Conservation (phyloP, 2,113 vertebrate species). For the Corythoichthys intestinalis region DNA sequence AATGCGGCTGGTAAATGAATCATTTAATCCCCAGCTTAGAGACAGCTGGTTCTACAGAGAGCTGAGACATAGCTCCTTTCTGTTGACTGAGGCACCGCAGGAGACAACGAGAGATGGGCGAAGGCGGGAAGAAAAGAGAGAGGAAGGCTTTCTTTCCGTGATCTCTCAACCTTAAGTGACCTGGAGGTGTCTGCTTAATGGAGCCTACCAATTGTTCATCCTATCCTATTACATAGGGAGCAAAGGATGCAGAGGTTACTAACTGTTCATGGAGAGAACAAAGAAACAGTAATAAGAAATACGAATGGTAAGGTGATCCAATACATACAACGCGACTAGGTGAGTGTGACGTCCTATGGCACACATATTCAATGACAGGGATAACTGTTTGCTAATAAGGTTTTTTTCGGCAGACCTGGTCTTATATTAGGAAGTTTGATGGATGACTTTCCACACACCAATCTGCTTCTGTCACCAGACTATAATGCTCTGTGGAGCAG, state of each 20-base stretch:
- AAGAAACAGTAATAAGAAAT: constrained; percentile 18
- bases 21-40: constrained; percentile 61
- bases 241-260: constrained; percentile 25
- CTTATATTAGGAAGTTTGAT: background rate
- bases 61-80: constrained; percentile 31
- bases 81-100: constrained; percentile 13
- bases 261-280: constrained; percentile 24
- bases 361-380: background rate
- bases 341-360: background rate
- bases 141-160: constrained; percentile 17
- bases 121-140: constrained; percentile 23
- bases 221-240: constrained; percentile 46
- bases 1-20: constrained; percentile 61
- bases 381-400: no score
- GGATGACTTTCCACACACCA: background rate
- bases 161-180: constrained; percentile 40
- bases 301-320: constrained; percentile 10
- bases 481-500: no score
- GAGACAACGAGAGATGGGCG: constrained; percentile 8
- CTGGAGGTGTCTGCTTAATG: constrained; percentile 49
- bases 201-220: constrained; percentile 46
- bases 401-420: background rate
- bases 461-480: no score
- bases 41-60: constrained; percentile 57
- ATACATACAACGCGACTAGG: constrained; percentile 19